Evolutionary conservation across 1,140 invertebrate species (phyloP).

Genomic region (Aphelenchoides avenae): DNA sequence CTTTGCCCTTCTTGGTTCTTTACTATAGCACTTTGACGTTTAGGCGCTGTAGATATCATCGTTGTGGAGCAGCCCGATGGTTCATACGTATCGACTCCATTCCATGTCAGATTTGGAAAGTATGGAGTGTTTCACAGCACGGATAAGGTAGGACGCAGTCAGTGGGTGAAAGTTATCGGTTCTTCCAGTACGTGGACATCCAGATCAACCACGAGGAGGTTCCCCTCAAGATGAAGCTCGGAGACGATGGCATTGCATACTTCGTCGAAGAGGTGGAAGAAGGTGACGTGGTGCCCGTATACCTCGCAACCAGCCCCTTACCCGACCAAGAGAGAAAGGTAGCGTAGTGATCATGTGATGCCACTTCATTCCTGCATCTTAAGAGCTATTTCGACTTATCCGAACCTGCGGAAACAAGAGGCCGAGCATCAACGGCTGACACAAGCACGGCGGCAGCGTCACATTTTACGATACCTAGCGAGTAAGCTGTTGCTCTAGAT

Average conservation of each 20-base stretch:
- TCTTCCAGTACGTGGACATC: slow-evolving; percentile 84
- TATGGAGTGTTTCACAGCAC: slow-evolving; percentile 86
- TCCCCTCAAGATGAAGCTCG: slow-evolving; percentile 92
- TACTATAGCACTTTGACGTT: too few relatives aligned
- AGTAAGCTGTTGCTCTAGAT: neutral
- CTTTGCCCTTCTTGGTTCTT: too few relatives aligned
- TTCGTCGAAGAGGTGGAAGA: slow-evolving; percentile 75
- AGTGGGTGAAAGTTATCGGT: too few relatives aligned
- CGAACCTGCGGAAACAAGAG: too few relatives aligned
- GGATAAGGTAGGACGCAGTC: slow-evolving; percentile 97
- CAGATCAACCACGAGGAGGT: slow-evolving; percentile 90
- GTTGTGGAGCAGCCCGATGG: slow-evolving; percentile 95
- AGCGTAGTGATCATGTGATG: too few relatives aligned
- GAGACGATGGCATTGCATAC: slow-evolving; percentile 95
- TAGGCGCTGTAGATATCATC: slow-evolving; percentile 94
- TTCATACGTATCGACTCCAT: slow-evolving; percentile 87
- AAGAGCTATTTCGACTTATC: too few relatives aligned
- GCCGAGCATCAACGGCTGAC: too few relatives aligned
- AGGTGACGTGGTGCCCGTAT: slow-evolving; percentile 34
- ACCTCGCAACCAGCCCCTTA: slow-evolving; percentile 45
- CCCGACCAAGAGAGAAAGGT: too few relatives aligned
- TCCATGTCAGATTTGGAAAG: slow-evolving; percentile 98
- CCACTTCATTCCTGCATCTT: too few relatives aligned
- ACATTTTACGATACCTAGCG: too few relatives aligned
- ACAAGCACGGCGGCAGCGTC: too few relatives aligned